Percentiles rank a stretch among this genome's conserved stretches.
These are phyloP conservation scores for Crenichthys baileyi DNA, from an alignment of 2,797 vertebrate genomes.

Conservation along the genomic window DNA sequence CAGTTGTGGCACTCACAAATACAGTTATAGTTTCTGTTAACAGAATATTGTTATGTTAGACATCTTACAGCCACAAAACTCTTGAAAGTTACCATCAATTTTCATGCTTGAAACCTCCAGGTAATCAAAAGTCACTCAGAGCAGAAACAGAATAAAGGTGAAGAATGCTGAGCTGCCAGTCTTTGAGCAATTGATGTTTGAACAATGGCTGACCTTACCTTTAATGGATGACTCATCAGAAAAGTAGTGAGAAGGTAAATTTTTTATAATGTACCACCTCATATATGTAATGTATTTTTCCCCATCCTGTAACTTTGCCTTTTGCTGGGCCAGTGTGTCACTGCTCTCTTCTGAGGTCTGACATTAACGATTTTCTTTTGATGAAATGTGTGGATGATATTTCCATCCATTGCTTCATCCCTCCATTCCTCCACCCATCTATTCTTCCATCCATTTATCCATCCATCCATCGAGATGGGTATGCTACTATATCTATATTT, in stretches of 20 bases:
- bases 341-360: not conserved
- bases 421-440: not conserved
- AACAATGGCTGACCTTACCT: slow-evolving; percentile 67
- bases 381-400: not conserved
- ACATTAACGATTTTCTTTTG: not conserved
- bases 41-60: not conserved
- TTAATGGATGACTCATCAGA: slow-evolving; percentile 28
- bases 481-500: no score
- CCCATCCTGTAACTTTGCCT: not conserved
- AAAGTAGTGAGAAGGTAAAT: slow-evolving; percentile 49
- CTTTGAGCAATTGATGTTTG: slow-evolving; percentile 67
- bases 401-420: no score
- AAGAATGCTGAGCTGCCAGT: slow-evolving; percentile 28
- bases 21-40: not conserved
- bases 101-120: slow-evolving; percentile 11
- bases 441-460: not conserved
- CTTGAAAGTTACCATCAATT: slow-evolving; percentile 8
- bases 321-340: not conserved
- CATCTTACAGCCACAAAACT: not conserved
- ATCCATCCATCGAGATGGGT: no score
- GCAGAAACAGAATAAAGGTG: not conserved
- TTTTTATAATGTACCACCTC: slow-evolving; percentile 56
- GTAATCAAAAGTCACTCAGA: not conserved
- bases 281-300: not conserved
- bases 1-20: not conserved